Base-by-base conservation (phyloP, 2,113 vertebrate species). In the Hystrix cristata region DNA sequence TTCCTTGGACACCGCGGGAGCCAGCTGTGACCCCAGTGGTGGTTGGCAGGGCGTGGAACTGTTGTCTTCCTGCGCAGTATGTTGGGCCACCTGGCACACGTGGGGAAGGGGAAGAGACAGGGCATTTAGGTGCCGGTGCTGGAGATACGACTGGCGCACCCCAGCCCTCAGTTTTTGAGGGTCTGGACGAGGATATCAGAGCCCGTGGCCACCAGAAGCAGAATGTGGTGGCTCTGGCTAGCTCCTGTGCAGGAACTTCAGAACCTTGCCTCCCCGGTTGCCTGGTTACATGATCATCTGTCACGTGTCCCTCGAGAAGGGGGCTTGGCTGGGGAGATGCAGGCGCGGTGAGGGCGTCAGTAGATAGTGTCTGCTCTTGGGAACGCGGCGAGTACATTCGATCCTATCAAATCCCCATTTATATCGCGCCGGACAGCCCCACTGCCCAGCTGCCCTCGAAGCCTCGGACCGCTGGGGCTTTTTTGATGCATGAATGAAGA, bases 401-500 rank as follows among this genome's bases (percentile, higher is more conserved):
- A 99, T 99, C 98, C 95, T 98, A 98, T 99, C 98, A 98, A 98
- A 98, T 98, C 98, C 98, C 97, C 98, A 98, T 99, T 98, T 98
- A 97, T 99, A 98, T 98, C 97, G 65, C 86, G 87, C 97, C 59
- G 98, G 98, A 98, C 99, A 98, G 98, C 98, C 96, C 95, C 97
- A 98, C 98, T 98, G 99, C 98, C 99, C 99, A 99, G 98, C 98
- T 99, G 98, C 99, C 99, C 98, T 98, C 51, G 94, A 97, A 98
- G 98, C 93, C 97, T 98, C 91, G 80, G 98, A 98, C 98, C 96
- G 98, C 97, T 98, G 98, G 98, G 94, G 95, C 98, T 97, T 98
- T 98, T 98, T 98, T 98, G 98, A 98, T 97, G 98, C 98, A 98
- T 98, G 98, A 99, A 98, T 98, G 98, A 98, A 98, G 97, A 96